Evolutionary conservation across 2,797 vertebrate species (phyloP).

Genomic region (Ptychobarbus kaznakovi): DNA sequence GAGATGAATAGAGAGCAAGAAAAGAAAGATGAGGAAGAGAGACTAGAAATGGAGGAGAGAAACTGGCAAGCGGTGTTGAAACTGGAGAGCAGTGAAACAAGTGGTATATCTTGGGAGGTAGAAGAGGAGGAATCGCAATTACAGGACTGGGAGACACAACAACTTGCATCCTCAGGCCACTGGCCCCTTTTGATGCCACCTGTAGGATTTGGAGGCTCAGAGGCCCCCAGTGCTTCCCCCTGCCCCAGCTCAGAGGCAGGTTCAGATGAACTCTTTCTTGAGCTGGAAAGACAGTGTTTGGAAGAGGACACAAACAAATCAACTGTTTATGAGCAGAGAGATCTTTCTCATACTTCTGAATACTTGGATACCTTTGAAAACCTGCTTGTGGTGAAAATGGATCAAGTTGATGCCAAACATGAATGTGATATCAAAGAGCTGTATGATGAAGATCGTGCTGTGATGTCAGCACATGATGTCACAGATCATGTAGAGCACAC

Average conservation of each 20-base stretch:
- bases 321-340: slow-evolving; percentile 70
- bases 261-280: slow-evolving; percentile 82
- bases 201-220: slow-evolving; percentile 76
- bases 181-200: slow-evolving; percentile 81
- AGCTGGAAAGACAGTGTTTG: slow-evolving; percentile 80
- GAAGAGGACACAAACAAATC: slow-evolving; percentile 77
- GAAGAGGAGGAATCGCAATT: slow-evolving; percentile 63
- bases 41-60: slow-evolving; percentile 73
- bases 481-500: slow-evolving; percentile 32
- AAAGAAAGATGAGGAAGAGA: slow-evolving; percentile 62
- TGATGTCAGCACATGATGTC: slow-evolving; percentile 28
- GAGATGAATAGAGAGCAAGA: slow-evolving; percentile 59
- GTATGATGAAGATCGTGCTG: slow-evolving; percentile 20
- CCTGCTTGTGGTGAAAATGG: slow-evolving; percentile 65
- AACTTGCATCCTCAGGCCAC: slow-evolving; percentile 71
- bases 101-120: slow-evolving; percentile 54
- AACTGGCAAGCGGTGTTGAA: slow-evolving; percentile 84
- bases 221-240: slow-evolving; percentile 73
- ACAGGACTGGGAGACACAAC: slow-evolving; percentile 73
- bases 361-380: slow-evolving; percentile 67
- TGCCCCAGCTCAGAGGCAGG: slow-evolving; percentile 78
- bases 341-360: slow-evolving; percentile 64
- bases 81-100: slow-evolving; percentile 79
- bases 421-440: slow-evolving; percentile 17
- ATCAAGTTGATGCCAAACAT: slow-evolving; percentile 33